These are phyloP conservation scores for Sinocyclocheilus rhinocerous DNA, from an alignment of 2,113 vertebrate genomes.

Conservation along the genomic window DNA sequence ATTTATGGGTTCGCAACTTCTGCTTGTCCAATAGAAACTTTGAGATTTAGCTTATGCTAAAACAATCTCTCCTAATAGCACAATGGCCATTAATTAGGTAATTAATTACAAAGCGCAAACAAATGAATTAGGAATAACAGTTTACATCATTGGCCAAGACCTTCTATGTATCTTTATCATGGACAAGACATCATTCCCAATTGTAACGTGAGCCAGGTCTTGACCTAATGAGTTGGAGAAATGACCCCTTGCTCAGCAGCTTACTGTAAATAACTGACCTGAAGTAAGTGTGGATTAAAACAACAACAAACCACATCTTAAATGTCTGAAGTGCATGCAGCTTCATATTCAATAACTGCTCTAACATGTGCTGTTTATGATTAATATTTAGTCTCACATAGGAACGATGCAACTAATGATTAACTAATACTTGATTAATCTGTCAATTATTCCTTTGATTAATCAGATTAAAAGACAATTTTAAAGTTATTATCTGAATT, in stretches of 20 bases:
- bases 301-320: slow-evolving; percentile 6
- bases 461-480: background rate
- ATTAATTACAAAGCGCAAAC: background rate
- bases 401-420: background rate
- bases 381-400: background rate
- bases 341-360: background rate
- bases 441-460: background rate
- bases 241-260: background rate
- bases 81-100: background rate
- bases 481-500: no score
- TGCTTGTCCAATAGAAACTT: background rate
- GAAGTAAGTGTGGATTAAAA: background rate
- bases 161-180: background rate
- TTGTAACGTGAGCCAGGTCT: background rate
- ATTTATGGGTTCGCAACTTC: background rate
- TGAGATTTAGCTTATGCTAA: background rate
- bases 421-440: background rate
- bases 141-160: background rate
- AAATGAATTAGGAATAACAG: background rate
- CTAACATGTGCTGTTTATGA: background rate
- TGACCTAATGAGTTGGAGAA: background rate
- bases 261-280: slow-evolving; percentile 10
- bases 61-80: background rate
- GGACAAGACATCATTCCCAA: background rate
- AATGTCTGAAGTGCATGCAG: background rate